A percentile compares a stretch with the other conserved stretches of the same genome.
phyloP scores from a whole-genome alignment of 2,888 invertebrate genomes.

The Caenorhabditis wallacei region DNA sequence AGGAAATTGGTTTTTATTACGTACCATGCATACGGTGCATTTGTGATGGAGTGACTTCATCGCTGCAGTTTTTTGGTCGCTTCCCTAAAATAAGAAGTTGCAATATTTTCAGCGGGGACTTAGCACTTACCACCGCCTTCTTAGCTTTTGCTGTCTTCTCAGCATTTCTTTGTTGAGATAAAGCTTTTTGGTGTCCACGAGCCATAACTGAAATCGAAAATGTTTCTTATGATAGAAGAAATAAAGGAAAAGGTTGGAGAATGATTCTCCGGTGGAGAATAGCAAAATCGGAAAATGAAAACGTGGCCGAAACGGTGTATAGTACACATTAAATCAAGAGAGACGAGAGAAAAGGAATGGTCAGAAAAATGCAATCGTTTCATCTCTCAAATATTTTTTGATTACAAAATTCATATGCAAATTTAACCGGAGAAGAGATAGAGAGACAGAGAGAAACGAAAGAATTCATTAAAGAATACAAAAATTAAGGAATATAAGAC shows the following conservation, averaged over 20 bases:
- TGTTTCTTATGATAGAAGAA: neutral
- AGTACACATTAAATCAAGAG: neutral
- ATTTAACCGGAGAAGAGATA: neutral
- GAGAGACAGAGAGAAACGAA: neutral
- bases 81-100: constrained; percentile 86
- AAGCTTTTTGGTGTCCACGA: constrained; percentile 97
- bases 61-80: constrained; percentile 95
- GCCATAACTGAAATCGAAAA: constrained; percentile 89
- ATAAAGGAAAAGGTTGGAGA: neutral
- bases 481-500: constrained; percentile 11
- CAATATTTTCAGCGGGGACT: neutral
- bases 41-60: constrained; percentile 94
- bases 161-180: constrained; percentile 88
- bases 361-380: neutral
- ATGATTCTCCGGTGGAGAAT: neutral
- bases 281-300: neutral
- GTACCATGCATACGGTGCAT: constrained; percentile 89
- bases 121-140: constrained; percentile 43
- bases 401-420: neutral
- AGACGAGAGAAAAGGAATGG: neutral
- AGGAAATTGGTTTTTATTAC: constrained; percentile 35
- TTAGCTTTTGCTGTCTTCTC: constrained; percentile 62
- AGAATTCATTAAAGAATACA: constrained; percentile 22
- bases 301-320: constrained; percentile 3
- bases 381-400: neutral